Conservation (phyloP, 2,888 invertebrate species). For the Ornithoptera priamus region DNA sequence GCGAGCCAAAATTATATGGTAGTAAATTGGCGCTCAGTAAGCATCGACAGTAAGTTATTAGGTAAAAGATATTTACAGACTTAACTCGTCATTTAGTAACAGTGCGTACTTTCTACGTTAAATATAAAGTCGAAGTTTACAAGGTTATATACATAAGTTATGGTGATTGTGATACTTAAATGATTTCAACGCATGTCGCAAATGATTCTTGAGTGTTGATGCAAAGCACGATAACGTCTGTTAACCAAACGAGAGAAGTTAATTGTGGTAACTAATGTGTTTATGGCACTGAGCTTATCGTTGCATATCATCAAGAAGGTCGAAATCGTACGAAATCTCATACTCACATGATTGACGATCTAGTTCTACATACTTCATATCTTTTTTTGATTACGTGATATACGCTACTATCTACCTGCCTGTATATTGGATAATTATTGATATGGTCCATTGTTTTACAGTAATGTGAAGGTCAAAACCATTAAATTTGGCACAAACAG, state of each 20-base stretch:
- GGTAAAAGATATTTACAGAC: background rate
- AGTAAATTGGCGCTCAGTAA: too few relatives aligned
- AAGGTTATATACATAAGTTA: background rate
- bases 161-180: background rate
- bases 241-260: conserved; percentile 31
- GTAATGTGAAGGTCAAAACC: background rate
- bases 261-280: conserved; percentile 35
- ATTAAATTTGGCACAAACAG: background rate
- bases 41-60: too few relatives aligned
- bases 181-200: conserved; percentile 2
- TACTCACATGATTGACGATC: conserved; percentile 12
- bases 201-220: conserved; percentile 10
- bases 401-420: background rate
- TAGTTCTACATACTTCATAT: background rate
- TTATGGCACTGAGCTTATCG: conserved; percentile 40
- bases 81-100: background rate
- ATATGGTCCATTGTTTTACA: conserved; percentile 10
- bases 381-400: background rate
- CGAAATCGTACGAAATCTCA: conserved; percentile 36
- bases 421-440: conserved; percentile 6
- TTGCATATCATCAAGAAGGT: conserved; percentile 56
- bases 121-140: background rate
- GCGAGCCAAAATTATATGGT: too few relatives aligned
- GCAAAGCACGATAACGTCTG: conserved; percentile 29
- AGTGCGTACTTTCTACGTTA: background rate